phyloP scores from a whole-genome alignment of 2,888 invertebrate genomes.

The Drosophila sordidapex region DNA sequence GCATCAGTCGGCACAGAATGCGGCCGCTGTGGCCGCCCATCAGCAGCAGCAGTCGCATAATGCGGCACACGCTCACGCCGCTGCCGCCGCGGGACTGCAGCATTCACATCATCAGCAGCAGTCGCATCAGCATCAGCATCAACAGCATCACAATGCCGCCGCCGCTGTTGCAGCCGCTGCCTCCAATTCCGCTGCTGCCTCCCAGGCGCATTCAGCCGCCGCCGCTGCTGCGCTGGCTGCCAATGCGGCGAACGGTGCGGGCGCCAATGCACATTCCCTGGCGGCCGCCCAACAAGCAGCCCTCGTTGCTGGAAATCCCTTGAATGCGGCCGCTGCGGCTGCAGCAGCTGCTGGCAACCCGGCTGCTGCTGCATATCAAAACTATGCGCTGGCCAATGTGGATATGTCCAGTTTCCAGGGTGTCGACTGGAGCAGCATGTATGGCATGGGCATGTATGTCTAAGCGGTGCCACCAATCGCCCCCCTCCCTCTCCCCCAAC shows the following conservation, averaged over 20 bases:
- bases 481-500: not conserved
- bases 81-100: conserved; percentile 68
- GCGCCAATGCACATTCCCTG: conserved; percentile 82
- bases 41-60: conserved; percentile 71
- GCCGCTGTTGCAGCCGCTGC: conserved; percentile 61
- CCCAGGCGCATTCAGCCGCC: conserved; percentile 84
- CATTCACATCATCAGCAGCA: conserved; percentile 79
- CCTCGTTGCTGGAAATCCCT: conserved; percentile 81
- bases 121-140: conserved; percentile 58
- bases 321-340: conserved; percentile 87
- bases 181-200: conserved; percentile 74
- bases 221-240: conserved; percentile 74
- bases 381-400: conserved; percentile 93
- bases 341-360: conserved; percentile 87
- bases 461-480: conserved; percentile 56
- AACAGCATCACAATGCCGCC: conserved; percentile 59
- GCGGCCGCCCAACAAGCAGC: conserved; percentile 85
- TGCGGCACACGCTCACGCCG: conserved; percentile 61
- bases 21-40: conserved; percentile 79
- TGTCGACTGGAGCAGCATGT: conserved; percentile 96
- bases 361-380: conserved; percentile 89
- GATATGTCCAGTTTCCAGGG: conserved; percentile 97
- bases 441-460: conserved; percentile 97
- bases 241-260: conserved; percentile 74
- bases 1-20: conserved; percentile 75